Base-by-base conservation (phyloP, 2,888 invertebrate genomes). In the Steinernema hermaphroditum region DNA sequence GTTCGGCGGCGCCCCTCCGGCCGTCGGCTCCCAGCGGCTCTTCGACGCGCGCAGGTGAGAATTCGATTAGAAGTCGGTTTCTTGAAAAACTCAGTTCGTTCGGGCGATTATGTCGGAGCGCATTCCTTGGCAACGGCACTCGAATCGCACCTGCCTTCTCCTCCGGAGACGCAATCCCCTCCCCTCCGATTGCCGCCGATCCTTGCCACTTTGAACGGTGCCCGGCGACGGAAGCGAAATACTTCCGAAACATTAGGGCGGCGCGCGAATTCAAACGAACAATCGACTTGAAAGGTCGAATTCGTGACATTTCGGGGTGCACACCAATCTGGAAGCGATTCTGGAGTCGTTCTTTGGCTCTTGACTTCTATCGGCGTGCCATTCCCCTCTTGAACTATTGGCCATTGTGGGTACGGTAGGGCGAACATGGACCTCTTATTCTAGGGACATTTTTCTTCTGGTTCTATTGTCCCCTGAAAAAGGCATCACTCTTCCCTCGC, bases 31-130 rank as follows among this genome's bases (percentile, higher is more conserved):
- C 19, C 54, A 54, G 16, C 54, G 54, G 27, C 27, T 54, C 54
- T 54, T 54, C 54, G 54, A 54, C 27, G 9, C 54, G 54, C 54
- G 54, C 54, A 54, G 54, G 54, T 54, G 54, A 54, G 54, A 54
- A 22, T 27, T 54, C 54, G 16, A 6, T 49, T 49, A n/a, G 16
- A 12, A 12, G 12, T 49, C 49, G 54, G 54, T 24, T 54, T 54
- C 54, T 27, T 6, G 54, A 54, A 54, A 54, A 54, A 54, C 24
- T 54, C 54, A n/a, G 43, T 49, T 49, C 49, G 19, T 8, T 49
- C 12, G 9, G n/a, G n/a, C n/a, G n/a, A n/a, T 37, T 37, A 12
- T 54, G 24, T 24, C 54, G 19, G 19, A 49, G 19, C 54, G 54
- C 54, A 9, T 46, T 46, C 6, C 46, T 46, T 19, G 46, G 46